Conservation (phyloP, 2,888 invertebrate species). For the Melangyna quadrimaculata region DNA sequence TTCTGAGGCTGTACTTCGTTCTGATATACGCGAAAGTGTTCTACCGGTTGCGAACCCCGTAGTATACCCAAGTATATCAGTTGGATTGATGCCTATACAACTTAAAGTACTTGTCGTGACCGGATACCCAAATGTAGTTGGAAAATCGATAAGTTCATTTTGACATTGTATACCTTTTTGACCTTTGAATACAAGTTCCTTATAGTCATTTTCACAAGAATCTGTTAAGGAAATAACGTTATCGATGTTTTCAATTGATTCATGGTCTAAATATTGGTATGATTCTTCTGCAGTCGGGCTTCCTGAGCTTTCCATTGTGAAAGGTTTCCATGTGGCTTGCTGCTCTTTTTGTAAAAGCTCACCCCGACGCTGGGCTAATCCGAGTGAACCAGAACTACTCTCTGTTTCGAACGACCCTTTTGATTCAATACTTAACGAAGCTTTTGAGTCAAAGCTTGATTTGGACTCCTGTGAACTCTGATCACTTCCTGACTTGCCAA, state of each 20-base stretch:
- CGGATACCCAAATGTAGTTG: slow-evolving; percentile 88
- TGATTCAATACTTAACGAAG: slow-evolving; percentile 86
- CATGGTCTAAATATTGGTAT: slow-evolving; percentile 89
- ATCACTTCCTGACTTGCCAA: slow-evolving; percentile 78
- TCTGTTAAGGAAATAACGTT: slow-evolving; percentile 79
- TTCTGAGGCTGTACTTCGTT: slow-evolving; percentile 93
- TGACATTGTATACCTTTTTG: slow-evolving; percentile 85
- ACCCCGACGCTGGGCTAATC: slow-evolving; percentile 86
- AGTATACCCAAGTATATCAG: slow-evolving; percentile 88
- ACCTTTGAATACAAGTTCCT: slow-evolving; percentile 83
- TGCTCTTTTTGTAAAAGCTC: slow-evolving; percentile 84
- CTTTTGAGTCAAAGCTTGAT: slow-evolving; percentile 85
- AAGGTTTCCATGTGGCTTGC: slow-evolving; percentile 91
- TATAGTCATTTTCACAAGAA: slow-evolving; percentile 80
- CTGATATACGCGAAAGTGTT: slow-evolving; percentile 92
- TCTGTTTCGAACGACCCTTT: slow-evolving; percentile 88
- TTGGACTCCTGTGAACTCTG: slow-evolving; percentile 82
- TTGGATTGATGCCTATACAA: slow-evolving; percentile 83
- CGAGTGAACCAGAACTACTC: slow-evolving; percentile 88
- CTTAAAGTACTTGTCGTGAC: slow-evolving; percentile 81
- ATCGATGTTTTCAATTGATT: slow-evolving; percentile 83
- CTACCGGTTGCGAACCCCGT: slow-evolving; percentile 88
- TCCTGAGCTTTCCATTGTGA: slow-evolving; percentile 91
- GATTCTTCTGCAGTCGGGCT: slow-evolving; percentile 93
- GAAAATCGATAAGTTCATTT: slow-evolving; percentile 89